A percentile compares a stretch with the other conserved stretches of the same genome.
Evolutionary conservation across 2,888 invertebrate species (phyloP).

Genomic region (Sarcophaga subvicina): DNA sequence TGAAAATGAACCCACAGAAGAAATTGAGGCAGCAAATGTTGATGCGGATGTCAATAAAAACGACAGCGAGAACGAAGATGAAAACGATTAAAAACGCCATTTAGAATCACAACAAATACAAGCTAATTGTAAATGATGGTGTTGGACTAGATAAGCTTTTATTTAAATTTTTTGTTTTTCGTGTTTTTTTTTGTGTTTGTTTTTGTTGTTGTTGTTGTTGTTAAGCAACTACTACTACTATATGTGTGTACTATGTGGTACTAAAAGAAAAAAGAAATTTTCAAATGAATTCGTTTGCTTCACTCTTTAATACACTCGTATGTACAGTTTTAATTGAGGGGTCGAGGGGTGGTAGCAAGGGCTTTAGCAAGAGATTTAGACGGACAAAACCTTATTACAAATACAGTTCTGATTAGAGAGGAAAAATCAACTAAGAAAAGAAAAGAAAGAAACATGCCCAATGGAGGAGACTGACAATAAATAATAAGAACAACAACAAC

Average conservation of each 20-base stretch:
- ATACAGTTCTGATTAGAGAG: constrained; percentile 51
- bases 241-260: too few species aligned
- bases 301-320: too few species aligned
- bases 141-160: constrained; percentile 60
- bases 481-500: too few species aligned
- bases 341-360: not conserved
- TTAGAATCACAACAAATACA: constrained; percentile 23
- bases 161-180: not conserved
- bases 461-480: too few species aligned
- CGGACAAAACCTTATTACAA: constrained; percentile 46
- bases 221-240: constrained; percentile 30
- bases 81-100: constrained; percentile 21
- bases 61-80: not conserved
- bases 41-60: not conserved
- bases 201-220: not conserved
- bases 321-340: too few species aligned
- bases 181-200: not conserved
- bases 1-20: constrained; percentile 27
- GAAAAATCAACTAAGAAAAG: constrained; percentile 19
- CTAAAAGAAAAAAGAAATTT: too few species aligned
- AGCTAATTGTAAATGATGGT: constrained; percentile 59
- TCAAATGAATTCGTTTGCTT: too few species aligned
- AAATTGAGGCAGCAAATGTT: not conserved
- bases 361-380: not conserved
- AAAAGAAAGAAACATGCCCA: constrained; percentile 1